phyloP scores from a whole-genome alignment of 2,888 invertebrate genomes.

The Phlogophora meticulosa region DNA sequence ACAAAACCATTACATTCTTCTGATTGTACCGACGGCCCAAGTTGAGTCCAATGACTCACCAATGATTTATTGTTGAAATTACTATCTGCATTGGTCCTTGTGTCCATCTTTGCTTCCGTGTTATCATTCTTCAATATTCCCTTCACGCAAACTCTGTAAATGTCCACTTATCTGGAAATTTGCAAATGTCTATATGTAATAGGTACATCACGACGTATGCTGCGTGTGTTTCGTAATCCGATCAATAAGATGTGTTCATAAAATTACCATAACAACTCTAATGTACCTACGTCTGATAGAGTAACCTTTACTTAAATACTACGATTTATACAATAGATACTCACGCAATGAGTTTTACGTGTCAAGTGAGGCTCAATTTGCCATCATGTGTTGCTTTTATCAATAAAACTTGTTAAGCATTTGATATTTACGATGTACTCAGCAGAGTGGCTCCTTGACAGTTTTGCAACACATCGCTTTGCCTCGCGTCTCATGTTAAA shows the following conservation, averaged over 20 bases:
- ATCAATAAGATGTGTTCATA: constrained; percentile 50
- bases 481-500: constrained; percentile 59
- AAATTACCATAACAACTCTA: constrained; percentile 49
- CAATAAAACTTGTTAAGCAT: constrained; percentile 59
- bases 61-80: no score
- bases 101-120: constrained; percentile 32
- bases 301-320: constrained; percentile 43
- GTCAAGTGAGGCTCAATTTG: constrained; percentile 33
- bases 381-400: constrained; percentile 47
- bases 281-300: constrained; percentile 15
- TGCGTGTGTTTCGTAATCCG: constrained; percentile 37
- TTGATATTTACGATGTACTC: constrained; percentile 67
- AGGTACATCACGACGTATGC: constrained; percentile 10
- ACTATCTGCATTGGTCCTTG: constrained; percentile 24
- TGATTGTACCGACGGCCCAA: not conserved
- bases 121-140: constrained; percentile 24
- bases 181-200: constrained; percentile 20
- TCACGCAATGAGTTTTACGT: constrained; percentile 22
- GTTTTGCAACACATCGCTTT: constrained; percentile 74
- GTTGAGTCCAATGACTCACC: no score
- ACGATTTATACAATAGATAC: constrained; percentile 47
- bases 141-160: constrained; percentile 31
- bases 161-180: constrained; percentile 26
- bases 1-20: constrained; percentile 37
- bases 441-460: constrained; percentile 70